phyloP scores from a whole-genome alignment of 2,888 invertebrate species.

The Seira musarum region DNA sequence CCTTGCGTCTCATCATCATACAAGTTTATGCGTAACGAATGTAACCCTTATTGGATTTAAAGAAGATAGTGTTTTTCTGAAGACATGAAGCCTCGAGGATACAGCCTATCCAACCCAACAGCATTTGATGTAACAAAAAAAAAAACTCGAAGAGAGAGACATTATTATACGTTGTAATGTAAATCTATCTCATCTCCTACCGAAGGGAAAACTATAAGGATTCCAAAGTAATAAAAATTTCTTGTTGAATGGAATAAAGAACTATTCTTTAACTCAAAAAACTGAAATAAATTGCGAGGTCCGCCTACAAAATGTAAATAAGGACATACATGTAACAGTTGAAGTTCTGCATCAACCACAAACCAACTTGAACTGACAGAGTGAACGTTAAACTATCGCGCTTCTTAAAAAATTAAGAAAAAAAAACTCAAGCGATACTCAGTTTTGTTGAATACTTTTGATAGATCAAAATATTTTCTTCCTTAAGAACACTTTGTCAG shows the following conservation, averaged over 20 bases:
- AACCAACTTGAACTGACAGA: too few species aligned
- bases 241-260: background rate
- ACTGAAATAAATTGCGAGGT: slow-evolving; percentile 7
- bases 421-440: too few species aligned
- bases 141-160: slow-evolving; percentile 13
- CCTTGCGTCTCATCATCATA: slow-evolving; percentile 51
- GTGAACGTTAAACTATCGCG: too few species aligned
- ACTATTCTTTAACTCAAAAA: background rate
- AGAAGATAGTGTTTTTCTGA: slow-evolving; percentile 17
- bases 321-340: background rate
- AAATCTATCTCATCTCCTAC: background rate
- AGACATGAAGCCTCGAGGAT: slow-evolving; percentile 15
- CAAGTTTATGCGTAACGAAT: slow-evolving; percentile 49
- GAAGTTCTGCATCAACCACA: too few species aligned
- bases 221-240: slow-evolving; percentile 12
- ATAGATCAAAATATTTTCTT: too few species aligned
- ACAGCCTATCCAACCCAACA: background rate
- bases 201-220: slow-evolving; percentile 1
- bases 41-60: slow-evolving; percentile 45
- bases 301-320: slow-evolving; percentile 20
- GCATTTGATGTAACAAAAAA: background rate
- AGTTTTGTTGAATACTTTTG: too few species aligned
- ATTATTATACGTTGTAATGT: slow-evolving; percentile 22
- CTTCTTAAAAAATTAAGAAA: too few species aligned
- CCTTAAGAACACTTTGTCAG: too few species aligned